Conservation (phyloP, 2,797 vertebrate species). For the Etheostoma nigrum region DNA sequence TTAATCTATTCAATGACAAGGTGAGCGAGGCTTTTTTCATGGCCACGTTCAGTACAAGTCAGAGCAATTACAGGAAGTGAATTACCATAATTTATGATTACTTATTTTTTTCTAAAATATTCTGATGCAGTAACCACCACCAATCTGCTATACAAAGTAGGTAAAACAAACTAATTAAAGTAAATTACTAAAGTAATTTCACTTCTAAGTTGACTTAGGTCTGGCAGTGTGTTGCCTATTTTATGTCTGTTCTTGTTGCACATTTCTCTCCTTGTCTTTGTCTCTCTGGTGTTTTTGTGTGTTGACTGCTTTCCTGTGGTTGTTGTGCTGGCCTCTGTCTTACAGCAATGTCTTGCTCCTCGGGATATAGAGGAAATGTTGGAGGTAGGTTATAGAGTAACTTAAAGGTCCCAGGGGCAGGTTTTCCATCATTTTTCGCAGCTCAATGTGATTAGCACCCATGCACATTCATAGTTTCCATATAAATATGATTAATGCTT, state of each 20-base stretch:
- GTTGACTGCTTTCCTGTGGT: constrained; percentile 76
- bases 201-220: constrained; percentile 18
- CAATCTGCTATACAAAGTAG: constrained; percentile 1
- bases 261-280: constrained; percentile 57
- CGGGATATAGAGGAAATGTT: constrained; percentile 87
- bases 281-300: constrained; percentile 71
- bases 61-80: constrained; percentile 8
- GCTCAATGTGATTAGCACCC: constrained; percentile 56
- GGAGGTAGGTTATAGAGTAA: constrained; percentile 82
- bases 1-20: constrained; percentile 10
- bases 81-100: background rate
- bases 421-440: constrained; percentile 64
- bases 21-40: background rate
- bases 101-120: constrained; percentile 9
- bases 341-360: constrained; percentile 82
- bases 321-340: constrained; percentile 79
- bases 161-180: constrained; percentile 16
- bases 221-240: constrained; percentile 41
- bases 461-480: constrained; percentile 56
- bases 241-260: constrained; percentile 49
- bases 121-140: constrained; percentile 3
- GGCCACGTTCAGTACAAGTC: background rate
- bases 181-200: background rate
- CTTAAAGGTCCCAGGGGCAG: constrained; percentile 52
- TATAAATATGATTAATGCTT: constrained; percentile 58